Percentiles rank a stretch among this genome's conserved stretches.
Conservation (phyloP, 2,797 vertebrate species). For the Sphaeramia orbicularis region DNA sequence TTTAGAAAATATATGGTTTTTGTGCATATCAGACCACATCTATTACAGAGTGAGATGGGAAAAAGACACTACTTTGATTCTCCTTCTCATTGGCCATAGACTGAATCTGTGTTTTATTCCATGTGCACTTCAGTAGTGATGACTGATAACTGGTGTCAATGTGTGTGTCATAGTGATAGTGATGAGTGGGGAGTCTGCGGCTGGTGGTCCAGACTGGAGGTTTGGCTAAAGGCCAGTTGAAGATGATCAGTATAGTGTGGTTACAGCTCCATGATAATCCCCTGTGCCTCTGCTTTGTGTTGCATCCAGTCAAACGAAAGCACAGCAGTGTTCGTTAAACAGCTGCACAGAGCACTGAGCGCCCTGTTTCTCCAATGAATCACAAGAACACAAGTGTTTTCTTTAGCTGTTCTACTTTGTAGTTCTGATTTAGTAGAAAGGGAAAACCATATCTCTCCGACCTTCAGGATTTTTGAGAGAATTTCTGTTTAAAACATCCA, state of each 20-base stretch:
- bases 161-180: conserved; percentile 39
- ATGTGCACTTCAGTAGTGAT: conserved; percentile 29
- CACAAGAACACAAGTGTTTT: conserved; percentile 8
- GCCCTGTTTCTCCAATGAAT: conserved; percentile 21
- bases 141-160: conserved; percentile 53
- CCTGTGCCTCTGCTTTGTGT: conserved; percentile 67
- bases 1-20: neutral
- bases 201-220: conserved; percentile 63
- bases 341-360: neutral
- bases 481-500: conserved; percentile 16
- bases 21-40: neutral
- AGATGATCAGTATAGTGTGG: conserved; percentile 46
- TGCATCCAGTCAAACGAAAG: conserved; percentile 45
- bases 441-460: neutral
- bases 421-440: conserved; percentile 10
- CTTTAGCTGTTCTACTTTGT: conserved; percentile 3
- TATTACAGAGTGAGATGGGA: neutral
- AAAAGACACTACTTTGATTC: neutral
- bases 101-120: conserved; percentile 20
- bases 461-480: neutral
- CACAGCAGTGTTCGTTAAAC: conserved; percentile 24
- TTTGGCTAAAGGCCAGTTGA: conserved; percentile 56
- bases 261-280: conserved; percentile 60
- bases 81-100: neutral
- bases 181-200: conserved; percentile 58